These are phyloP conservation scores for Andrena bucephala DNA, from an alignment of 2,888 invertebrate species.

Conservation along the genomic window DNA sequence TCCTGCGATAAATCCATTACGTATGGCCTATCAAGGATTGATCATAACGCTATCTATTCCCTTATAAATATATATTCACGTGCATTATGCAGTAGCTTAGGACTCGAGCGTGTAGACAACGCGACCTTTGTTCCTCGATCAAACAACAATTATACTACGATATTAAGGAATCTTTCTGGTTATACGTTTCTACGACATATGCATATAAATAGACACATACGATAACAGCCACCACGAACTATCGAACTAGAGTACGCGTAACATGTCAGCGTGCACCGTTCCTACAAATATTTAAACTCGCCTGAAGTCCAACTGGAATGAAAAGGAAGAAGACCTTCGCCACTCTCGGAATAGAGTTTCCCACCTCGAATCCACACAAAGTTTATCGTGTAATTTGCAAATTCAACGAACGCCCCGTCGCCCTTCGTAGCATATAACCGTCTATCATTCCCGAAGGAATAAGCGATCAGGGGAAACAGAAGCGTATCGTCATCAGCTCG, in stretches of 20 bases:
- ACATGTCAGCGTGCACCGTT: not conserved
- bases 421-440: not conserved
- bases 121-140: not conserved
- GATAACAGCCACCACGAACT: not conserved
- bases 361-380: conserved; percentile 78
- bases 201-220: not conserved
- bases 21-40: not conserved
- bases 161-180: not conserved
- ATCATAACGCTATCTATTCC: not conserved
- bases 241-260: not conserved
- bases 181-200: not conserved
- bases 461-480: not conserved
- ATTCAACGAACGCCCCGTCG: conserved; percentile 63
- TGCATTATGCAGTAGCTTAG: conserved; percentile 28
- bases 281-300: not conserved
- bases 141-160: conserved; percentile 1
- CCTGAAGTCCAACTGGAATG: conserved; percentile 6
- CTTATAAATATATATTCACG: not conserved
- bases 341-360: conserved; percentile 64
- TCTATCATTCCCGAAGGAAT: not conserved
- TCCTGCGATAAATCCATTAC: not conserved
- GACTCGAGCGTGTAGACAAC: not conserved
- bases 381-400: conserved; percentile 70
- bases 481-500: not conserved
- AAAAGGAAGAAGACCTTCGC: not conserved